These are phyloP conservation scores for Nymphalis io DNA, from an alignment of 1,140 invertebrate species.

Conservation along the genomic window DNA sequence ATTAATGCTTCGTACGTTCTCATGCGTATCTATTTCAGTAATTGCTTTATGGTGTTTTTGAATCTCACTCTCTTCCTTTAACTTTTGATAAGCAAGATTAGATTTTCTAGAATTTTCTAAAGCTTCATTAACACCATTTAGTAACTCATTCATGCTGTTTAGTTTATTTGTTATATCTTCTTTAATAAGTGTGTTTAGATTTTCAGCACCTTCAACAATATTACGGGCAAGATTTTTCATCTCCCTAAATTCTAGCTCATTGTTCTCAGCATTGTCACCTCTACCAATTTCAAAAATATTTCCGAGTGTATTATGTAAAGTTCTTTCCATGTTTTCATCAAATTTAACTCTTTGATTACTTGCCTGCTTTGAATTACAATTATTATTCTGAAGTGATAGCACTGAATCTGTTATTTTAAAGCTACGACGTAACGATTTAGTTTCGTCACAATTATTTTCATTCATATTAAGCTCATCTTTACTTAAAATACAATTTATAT, in stretches of 20 bases:
- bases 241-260: conserved; percentile 66
- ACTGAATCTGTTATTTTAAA: background rate
- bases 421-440: background rate
- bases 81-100: conserved; percentile 66
- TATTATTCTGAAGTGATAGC: background rate
- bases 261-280: conserved; percentile 57
- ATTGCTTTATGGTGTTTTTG: conserved; percentile 34
- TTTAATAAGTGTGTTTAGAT: conserved; percentile 67
- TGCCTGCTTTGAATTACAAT: background rate
- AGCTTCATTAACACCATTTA: conserved; percentile 74
- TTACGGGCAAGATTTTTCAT: conserved; percentile 69
- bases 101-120: conserved; percentile 75
- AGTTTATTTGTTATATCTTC: conserved; percentile 78
- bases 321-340: conserved; percentile 60
- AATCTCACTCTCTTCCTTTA: conserved; percentile 55
- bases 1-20: conserved; percentile 26
- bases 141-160: conserved; percentile 74
- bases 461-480: conserved; percentile 18
- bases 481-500: conserved; percentile 59
- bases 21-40: conserved; percentile 22
- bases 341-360: conserved; percentile 39
- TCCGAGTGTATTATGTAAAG: conserved; percentile 55
- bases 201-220: conserved; percentile 71
- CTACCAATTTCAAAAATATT: conserved; percentile 56
- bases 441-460: background rate